These are phyloP conservation scores for Brevimyrus niger DNA, from an alignment of 2,113 vertebrate species.

Conservation along the genomic window DNA sequence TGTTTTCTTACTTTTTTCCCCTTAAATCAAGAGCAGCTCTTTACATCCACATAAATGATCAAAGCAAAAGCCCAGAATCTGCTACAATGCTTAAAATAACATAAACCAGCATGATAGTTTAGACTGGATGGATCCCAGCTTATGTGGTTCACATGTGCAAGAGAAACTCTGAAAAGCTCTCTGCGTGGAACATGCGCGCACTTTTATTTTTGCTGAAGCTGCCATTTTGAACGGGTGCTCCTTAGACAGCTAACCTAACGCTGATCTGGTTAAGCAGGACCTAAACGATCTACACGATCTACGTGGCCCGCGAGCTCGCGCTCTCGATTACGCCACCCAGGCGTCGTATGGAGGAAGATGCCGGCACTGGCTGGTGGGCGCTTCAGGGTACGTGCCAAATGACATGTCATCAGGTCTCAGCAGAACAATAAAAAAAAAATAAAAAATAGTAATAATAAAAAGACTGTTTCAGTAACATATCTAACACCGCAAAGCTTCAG, in stretches of 20 bases:
- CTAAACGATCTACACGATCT: background rate
- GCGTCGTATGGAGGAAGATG: no score
- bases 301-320: background rate
- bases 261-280: background rate
- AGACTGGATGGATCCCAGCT: background rate
- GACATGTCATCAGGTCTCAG: background rate
- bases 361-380: no score
- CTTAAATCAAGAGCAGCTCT: background rate
- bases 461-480: background rate
- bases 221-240: background rate
- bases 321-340: background rate
- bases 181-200: no score
- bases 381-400: no score
- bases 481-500: background rate
- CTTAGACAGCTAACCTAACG: background rate
- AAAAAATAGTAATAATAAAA: background rate
- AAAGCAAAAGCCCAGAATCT: no score
- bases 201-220: background rate
- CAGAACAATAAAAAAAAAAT: background rate
- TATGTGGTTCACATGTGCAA: background rate
- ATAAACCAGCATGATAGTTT: background rate
- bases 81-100: background rate
- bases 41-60: background rate
- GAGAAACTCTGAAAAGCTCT: background rate
- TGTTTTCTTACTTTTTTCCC: background rate